phyloP scores from a whole-genome alignment of 1,140 invertebrate species.

The Drosophila punjabiensis region DNA sequence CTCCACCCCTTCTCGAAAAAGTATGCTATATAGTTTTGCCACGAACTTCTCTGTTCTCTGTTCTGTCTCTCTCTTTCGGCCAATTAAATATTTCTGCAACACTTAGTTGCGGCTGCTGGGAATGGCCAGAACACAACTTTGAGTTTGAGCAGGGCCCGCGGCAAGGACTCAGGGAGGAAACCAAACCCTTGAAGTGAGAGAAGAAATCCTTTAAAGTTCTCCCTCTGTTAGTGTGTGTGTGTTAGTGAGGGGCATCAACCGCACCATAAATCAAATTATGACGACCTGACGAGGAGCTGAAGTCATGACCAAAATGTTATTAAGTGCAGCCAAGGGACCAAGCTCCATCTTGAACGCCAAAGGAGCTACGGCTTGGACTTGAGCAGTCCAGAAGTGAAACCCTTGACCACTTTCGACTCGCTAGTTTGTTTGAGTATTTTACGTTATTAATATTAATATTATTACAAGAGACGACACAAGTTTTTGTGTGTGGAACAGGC shows the following conservation, averaged over 20 bases:
- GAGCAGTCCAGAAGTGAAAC: conserved; percentile 40
- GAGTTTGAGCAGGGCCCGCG: conserved; percentile 1
- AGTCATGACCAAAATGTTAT: conserved; percentile 66
- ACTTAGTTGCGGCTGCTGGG: conserved; percentile 48
- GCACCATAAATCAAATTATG: conserved; percentile 78
- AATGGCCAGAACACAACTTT: conserved; percentile 1
- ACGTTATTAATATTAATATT: conserved; percentile 83
- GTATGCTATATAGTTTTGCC: conserved; percentile 67
- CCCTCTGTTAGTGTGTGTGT: background rate
- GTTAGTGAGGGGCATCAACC: conserved; percentile 18
- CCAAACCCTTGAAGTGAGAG: conserved; percentile 20
- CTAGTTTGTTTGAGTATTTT: conserved; percentile 61
- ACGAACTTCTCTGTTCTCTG: conserved; percentile 24
- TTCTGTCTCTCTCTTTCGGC: conserved; percentile 11
- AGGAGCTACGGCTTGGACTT: background rate
- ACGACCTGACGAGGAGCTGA: conserved; percentile 33
- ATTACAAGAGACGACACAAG: conserved; percentile 59
- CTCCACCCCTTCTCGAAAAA: conserved; percentile 46
- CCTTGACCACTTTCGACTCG: conserved; percentile 62
- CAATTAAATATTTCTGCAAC: conserved; percentile 81
- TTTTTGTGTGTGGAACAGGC: conserved; percentile 27
- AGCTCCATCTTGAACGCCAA: conserved; percentile 11
- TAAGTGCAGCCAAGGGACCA: conserved; percentile 70
- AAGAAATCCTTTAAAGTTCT: conserved; percentile 28
- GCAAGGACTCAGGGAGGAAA: background rate